Conservation (phyloP, 2,113 vertebrate genomes). For the Collichthys lucidus region DNA sequence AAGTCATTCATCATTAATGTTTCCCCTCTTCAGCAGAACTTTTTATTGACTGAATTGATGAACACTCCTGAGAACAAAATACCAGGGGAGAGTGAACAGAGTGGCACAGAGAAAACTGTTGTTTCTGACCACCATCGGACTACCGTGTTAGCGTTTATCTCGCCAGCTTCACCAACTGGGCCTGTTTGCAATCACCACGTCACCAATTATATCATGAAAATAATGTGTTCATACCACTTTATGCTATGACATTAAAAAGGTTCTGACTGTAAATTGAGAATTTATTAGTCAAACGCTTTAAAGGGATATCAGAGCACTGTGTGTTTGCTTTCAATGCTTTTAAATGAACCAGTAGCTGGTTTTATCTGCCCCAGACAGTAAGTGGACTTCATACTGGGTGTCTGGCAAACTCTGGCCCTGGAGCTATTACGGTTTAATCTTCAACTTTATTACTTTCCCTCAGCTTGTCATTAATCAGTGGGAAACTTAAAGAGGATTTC, state of each 20-base stretch:
- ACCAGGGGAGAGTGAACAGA: too few species aligned
- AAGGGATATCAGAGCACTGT: background rate
- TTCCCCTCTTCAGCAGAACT: too few species aligned
- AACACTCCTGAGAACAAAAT: too few species aligned
- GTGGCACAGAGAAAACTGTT: background rate
- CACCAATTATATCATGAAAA: too few species aligned
- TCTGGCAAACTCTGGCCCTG: background rate
- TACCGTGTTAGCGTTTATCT: too few species aligned
- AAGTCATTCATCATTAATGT: background rate
- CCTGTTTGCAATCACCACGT: too few species aligned
- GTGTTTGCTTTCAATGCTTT: background rate
- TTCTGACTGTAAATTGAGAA: too few species aligned
- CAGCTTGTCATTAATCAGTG: constrained; percentile 63
- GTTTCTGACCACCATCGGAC: background rate
- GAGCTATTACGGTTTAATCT: constrained; percentile 61
- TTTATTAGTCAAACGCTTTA: too few species aligned
- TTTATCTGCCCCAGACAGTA: constrained; percentile 19
- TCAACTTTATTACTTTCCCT: constrained; percentile 58
- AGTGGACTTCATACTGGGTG: constrained; percentile 42
- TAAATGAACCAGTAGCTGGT: constrained; percentile 14
- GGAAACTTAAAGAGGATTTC: constrained; percentile 59
- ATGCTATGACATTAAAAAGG: too few species aligned
- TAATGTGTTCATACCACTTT: too few species aligned
- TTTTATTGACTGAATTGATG: too few species aligned
- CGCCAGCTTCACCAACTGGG: too few species aligned